phyloP scores from a whole-genome alignment of 2,797 vertebrate species.

The Okamejei kenojei region DNA sequence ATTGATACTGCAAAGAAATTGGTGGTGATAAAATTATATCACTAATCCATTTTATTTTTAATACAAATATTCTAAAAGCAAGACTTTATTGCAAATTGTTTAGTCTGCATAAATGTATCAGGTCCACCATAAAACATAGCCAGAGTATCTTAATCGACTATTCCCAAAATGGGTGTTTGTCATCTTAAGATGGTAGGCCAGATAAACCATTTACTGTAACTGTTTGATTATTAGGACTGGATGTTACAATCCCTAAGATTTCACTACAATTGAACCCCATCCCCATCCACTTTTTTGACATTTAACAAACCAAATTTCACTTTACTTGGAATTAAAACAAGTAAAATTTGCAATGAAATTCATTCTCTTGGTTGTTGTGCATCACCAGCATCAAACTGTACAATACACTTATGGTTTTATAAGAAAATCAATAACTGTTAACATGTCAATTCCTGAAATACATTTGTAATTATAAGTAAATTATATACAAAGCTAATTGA shows the following conservation, averaged over 20 bases:
- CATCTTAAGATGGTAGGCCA: neutral
- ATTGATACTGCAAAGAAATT: neutral
- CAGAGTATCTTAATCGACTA: neutral
- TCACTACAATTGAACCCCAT: neutral
- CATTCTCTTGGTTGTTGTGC: neutral
- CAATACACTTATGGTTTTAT: neutral
- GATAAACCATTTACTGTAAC: neutral
- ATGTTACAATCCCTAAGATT: too few species aligned
- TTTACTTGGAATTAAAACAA: neutral
- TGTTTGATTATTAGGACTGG: too few species aligned
- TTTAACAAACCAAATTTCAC: neutral
- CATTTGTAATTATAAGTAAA: slow-evolving; percentile 33
- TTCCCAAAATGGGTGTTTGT: neutral
- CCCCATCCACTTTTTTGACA: neutral
- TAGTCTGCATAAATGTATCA: neutral
- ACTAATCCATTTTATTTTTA: neutral
- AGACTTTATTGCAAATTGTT: neutral
- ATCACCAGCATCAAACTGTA: neutral
- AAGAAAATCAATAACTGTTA: slow-evolving; percentile 10
- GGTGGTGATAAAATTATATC: neutral
- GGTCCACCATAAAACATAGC: neutral
- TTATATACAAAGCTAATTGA: slow-evolving; percentile 28
- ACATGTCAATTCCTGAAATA: slow-evolving; percentile 9
- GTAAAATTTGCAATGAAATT: neutral
- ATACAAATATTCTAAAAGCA: slow-evolving; percentile 6